A percentile compares a stretch with the other conserved stretches of the same genome.
phyloP scores from a whole-genome alignment of 2,113 vertebrate genomes.

The Crotalus horridus region DNA sequence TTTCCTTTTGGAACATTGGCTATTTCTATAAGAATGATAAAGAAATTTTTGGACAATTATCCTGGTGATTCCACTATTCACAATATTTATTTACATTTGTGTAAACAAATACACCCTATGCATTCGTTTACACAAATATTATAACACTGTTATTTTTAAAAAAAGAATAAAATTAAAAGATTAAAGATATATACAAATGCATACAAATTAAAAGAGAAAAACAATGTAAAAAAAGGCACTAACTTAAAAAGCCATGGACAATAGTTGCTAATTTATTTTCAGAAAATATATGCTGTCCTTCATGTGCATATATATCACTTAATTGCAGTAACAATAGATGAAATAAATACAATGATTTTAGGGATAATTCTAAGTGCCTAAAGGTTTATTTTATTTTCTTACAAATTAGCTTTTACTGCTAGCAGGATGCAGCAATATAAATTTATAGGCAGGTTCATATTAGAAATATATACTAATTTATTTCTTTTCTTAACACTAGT shows the following conservation, averaged over 20 bases:
- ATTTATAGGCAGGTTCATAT: neutral
- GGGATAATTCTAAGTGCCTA: neutral
- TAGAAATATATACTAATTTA: neutral
- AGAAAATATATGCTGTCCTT: neutral
- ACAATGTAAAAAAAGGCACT: neutral
- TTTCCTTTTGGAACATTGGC: neutral
- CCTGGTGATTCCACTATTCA: neutral
- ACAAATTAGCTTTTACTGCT: neutral
- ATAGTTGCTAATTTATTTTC: neutral
- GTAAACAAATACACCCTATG: too few relatives aligned
- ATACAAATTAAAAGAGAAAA: neutral
- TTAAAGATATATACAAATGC: neutral
- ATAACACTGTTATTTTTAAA: neutral
- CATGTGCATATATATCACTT: neutral
- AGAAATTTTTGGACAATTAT: neutral
- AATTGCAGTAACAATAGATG: neutral
- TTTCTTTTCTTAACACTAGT: neutral
- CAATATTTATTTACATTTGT: neutral
- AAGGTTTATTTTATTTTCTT: neutral
- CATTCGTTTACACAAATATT: neutral
- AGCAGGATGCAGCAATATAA: neutral
- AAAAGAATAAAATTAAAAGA: neutral
- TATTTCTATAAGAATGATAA: neutral
- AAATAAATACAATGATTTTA: neutral
- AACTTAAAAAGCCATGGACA: neutral